phyloP scores from a whole-genome alignment of 2,797 vertebrate genomes.

The Danionella dracula region DNA sequence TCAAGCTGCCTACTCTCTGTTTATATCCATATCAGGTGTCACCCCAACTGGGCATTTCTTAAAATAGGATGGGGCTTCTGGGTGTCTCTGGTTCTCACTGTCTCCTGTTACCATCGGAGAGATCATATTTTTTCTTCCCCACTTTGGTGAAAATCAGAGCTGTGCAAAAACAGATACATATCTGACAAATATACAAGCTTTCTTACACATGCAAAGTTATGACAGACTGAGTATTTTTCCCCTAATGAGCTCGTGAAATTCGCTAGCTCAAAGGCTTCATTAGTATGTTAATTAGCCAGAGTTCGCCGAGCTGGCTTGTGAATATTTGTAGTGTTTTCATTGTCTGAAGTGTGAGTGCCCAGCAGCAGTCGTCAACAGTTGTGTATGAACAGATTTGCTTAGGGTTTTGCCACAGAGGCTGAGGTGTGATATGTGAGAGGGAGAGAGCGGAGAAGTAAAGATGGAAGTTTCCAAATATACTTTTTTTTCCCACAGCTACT shows the following conservation, averaged over 20 bases:
- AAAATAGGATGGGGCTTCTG: conserved; percentile 72
- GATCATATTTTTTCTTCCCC: background rate
- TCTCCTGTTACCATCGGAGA: conserved; percentile 23
- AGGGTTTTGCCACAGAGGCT: background rate
- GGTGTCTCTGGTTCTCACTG: conserved; percentile 10
- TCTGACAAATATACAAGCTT: background rate
- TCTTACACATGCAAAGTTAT: conserved; percentile 3
- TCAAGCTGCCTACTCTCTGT: conserved; percentile 59
- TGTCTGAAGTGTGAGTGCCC: conserved; percentile 16
- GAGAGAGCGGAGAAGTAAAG: background rate
- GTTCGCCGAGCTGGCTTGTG: conserved; percentile 3
- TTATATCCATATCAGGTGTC: conserved; percentile 84
- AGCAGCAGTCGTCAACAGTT: conserved; percentile 25
- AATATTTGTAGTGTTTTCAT: conserved; percentile 15
- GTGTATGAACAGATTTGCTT: conserved; percentile 12
- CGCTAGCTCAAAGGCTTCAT: conserved; percentile 48
- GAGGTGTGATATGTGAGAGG: conserved; percentile 19
- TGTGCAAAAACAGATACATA: background rate
- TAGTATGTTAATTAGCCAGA: conserved; percentile 60
- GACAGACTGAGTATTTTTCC: conserved; percentile 20
- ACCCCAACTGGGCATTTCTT: conserved; percentile 69
- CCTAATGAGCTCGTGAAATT: conserved; percentile 40
- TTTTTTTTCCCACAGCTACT: background rate
- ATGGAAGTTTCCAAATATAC: conserved; percentile 10
- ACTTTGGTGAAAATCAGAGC: background rate